A percentile compares a stretch with the other conserved stretches of the same genome.
Conservation (phyloP, 1,140 invertebrate genomes). For the Drosophila lacertosa region DNA sequence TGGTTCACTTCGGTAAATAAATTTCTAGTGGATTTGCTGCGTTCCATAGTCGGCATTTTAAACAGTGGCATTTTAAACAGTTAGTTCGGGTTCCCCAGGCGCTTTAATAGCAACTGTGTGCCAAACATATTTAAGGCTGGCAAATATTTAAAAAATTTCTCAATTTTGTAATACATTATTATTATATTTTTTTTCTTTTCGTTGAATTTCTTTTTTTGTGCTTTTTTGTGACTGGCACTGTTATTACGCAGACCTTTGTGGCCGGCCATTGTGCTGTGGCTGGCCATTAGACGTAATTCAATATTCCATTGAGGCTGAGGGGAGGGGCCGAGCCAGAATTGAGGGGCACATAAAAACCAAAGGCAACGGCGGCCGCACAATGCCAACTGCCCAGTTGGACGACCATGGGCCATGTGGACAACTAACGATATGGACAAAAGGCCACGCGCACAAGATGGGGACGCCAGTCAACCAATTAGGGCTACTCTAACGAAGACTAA, state of each 20-base stretch:
- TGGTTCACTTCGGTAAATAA: conserved; percentile 37
- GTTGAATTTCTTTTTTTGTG: conserved; percentile 13
- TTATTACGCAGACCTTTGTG: conserved; percentile 48
- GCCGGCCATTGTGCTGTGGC: conserved; percentile 43
- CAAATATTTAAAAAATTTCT: conserved; percentile 75
- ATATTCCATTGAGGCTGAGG: conserved; percentile 66
- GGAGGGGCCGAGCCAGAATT: no score
- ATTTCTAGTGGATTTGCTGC: conserved; percentile 34
- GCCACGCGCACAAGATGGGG: conserved; percentile 28
- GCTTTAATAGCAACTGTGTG: conserved; percentile 39
- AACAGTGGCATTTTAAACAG: conserved; percentile 33
- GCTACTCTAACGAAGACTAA: conserved; percentile 49
- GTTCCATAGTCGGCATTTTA: conserved; percentile 30
- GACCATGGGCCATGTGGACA: conserved; percentile 21
- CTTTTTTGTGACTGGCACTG: conserved; percentile 14
- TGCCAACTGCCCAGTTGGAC: conserved; percentile 30
- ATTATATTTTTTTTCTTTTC: conserved; percentile 16
- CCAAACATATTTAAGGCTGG: conserved; percentile 51
- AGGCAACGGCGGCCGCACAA: conserved; percentile 30
- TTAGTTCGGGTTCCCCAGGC: neutral
- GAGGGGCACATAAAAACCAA: conserved; percentile 33
- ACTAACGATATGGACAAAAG: conserved; percentile 11
- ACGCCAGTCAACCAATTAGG: conserved; percentile 48
- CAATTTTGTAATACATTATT: conserved; percentile 47
- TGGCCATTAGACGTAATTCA: conserved; percentile 76